Evolutionary conservation across 2,888 invertebrate species (phyloP).

Genomic region (Cheiracanthium punctorium): DNA sequence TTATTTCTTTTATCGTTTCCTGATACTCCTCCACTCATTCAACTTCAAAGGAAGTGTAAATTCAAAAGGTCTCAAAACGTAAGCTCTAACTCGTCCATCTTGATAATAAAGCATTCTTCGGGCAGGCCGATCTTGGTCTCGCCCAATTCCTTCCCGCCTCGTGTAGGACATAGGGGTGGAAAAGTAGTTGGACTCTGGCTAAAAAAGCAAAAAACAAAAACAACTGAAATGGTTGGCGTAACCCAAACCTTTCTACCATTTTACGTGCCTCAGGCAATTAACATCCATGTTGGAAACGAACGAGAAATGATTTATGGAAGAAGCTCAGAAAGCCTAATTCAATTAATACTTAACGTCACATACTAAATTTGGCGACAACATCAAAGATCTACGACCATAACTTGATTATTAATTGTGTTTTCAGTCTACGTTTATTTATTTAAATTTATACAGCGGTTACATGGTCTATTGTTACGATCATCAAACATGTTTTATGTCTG

Average conservation of each 20-base stretch:
- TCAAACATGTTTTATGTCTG: constrained; percentile 60
- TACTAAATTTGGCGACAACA: constrained; percentile 61
- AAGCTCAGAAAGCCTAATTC: constrained; percentile 53
- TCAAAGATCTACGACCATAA: constrained; percentile 52
- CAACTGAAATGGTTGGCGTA: constrained; percentile 13
- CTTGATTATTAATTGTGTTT: constrained; percentile 58
- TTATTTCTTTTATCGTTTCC: too few relatives aligned
- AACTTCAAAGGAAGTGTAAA: neutral
- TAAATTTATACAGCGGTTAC: constrained; percentile 63
- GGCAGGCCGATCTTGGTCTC: neutral
- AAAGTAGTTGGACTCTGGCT: neutral
- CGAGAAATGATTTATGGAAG: constrained; percentile 56
- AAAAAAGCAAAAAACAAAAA: constrained; percentile 12
- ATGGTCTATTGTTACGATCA: constrained; percentile 63
- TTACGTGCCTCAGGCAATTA: constrained; percentile 52
- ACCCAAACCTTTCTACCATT: constrained; percentile 17
- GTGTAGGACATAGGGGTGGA: neutral
- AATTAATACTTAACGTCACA: constrained; percentile 61
- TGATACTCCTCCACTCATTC: neutral
- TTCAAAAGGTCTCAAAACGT: neutral
- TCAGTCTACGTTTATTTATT: constrained; percentile 57
- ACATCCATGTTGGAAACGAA: constrained; percentile 46
- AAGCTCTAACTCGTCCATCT: neutral
- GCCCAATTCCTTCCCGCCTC: neutral
- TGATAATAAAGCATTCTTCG: neutral